Evolutionary conservation across 2,113 vertebrate genomes (phyloP).

Genomic region (Andinoacara biseriatus): DNA sequence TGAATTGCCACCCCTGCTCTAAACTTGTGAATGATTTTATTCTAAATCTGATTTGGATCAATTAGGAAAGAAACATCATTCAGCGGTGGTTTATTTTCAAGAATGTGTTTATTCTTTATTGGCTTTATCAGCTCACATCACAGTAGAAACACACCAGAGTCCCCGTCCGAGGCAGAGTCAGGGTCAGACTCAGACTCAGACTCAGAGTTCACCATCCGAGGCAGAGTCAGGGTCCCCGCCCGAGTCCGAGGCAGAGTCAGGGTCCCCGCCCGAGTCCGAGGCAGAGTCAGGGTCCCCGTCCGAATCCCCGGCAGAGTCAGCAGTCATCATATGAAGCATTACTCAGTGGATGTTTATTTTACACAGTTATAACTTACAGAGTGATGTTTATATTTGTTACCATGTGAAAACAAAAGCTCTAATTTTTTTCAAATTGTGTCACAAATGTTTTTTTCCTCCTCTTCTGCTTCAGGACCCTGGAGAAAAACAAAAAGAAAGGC

Average conservation of each 20-base stretch:
- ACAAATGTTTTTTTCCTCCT: not conserved
- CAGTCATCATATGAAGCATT: not conserved
- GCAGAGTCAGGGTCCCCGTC: not conserved
- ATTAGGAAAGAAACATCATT: not conserved
- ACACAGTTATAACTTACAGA: not conserved
- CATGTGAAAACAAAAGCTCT: not conserved
- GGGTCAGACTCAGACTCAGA: too few relatives aligned
- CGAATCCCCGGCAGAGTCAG: not conserved
- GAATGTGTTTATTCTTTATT: not conserved
- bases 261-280: not conserved
- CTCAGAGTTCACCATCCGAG: too few relatives aligned
- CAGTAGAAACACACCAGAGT: not conserved
- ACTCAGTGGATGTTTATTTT: not conserved
- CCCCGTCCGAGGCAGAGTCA: not conserved
- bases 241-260: too few relatives aligned
- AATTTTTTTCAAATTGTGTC: not conserved
- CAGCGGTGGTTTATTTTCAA: not conserved
- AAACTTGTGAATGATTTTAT: not conserved
- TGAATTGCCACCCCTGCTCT: not conserved
- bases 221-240: too few relatives aligned
- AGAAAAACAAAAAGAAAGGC: conserved; percentile 99
- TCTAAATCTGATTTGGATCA: not conserved
- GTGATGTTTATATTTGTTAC: not conserved
- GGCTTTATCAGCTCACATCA: not conserved
- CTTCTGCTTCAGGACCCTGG: conserved; percentile 88